Evolutionary conservation across 2,797 vertebrate species (phyloP).

Genomic region (Hydrocynus forskahlii): DNA sequence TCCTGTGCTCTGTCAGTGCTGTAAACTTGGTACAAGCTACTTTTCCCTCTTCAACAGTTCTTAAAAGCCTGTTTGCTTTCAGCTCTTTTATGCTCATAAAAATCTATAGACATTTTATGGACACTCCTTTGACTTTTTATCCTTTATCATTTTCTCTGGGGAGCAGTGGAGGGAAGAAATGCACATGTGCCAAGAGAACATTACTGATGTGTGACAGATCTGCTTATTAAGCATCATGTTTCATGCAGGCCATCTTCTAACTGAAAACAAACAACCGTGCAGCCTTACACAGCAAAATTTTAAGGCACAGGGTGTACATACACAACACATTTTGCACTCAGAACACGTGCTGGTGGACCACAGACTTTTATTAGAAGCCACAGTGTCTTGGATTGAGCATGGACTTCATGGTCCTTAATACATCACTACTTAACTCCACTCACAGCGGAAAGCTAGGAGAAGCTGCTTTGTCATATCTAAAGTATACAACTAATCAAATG

Average conservation of each 20-base stretch:
- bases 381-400: slow-evolving; percentile 31
- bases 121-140: not conserved
- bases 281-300: not conserved
- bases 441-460: slow-evolving; percentile 9
- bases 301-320: not conserved
- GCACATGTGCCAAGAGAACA: not conserved
- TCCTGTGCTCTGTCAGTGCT: slow-evolving; percentile 8
- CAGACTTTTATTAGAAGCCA: slow-evolving; percentile 52
- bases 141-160: not conserved
- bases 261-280: not conserved
- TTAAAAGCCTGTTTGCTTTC: not conserved
- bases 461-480: slow-evolving; percentile 10
- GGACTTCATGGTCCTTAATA: slow-evolving; percentile 33
- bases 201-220: slow-evolving; percentile 29
- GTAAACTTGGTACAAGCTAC: slow-evolving; percentile 15
- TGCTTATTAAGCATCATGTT: slow-evolving; percentile 24
- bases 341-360: not conserved
- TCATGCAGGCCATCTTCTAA: not conserved
- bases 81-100: not conserved
- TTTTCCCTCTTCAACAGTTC: slow-evolving; percentile 14
- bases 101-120: not conserved
- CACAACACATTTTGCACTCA: slow-evolving; percentile 1
- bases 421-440: slow-evolving; percentile 26
- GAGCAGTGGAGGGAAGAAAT: not conserved
- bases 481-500: slow-evolving; percentile 10